Percentiles rank a stretch among this genome's conserved stretches.
These are phyloP conservation scores for Nannoperca australis DNA, from an alignment of 2,797 vertebrate species.

Conservation along the genomic window DNA sequence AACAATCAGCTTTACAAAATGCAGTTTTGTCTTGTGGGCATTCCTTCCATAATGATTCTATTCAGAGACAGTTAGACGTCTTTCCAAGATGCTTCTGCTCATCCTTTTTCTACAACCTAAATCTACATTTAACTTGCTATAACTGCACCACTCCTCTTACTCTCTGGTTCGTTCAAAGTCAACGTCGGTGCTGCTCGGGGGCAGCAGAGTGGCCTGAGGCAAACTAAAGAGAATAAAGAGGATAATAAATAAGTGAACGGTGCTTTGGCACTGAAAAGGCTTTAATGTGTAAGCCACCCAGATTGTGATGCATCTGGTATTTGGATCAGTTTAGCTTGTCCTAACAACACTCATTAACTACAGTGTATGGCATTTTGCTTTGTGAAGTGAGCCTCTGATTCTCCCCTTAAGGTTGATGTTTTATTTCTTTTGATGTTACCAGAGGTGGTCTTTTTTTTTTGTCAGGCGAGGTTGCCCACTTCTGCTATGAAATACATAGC, in stretches of 20 bases:
- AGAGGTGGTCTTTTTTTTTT: background rate
- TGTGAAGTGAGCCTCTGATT: background rate
- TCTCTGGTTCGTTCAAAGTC: slow-evolving; percentile 3
- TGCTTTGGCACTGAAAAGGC: background rate
- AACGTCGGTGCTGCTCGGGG: background rate
- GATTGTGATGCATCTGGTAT: background rate
- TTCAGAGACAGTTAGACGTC: slow-evolving; percentile 1
- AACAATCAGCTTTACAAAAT: background rate
- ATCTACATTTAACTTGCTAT: slow-evolving; percentile 5
- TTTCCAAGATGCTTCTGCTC: background rate
- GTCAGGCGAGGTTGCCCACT: background rate
- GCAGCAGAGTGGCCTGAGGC: background rate
- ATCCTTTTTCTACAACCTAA: background rate
- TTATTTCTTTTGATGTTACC: slow-evolving; percentile 10
- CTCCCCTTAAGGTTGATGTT: background rate
- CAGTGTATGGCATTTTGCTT: background rate
- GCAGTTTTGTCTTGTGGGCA: background rate
- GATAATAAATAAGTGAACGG: slow-evolving; percentile 27
- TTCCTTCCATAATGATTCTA: background rate
- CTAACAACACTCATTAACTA: background rate
- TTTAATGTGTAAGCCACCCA: background rate
- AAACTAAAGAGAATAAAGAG: slow-evolving; percentile 19
- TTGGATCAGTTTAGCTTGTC: background rate
- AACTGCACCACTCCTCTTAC: background rate
- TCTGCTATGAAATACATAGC: background rate